Base-by-base conservation (phyloP, 1,140 invertebrate species). In the Eubasilissa regina region DNA sequence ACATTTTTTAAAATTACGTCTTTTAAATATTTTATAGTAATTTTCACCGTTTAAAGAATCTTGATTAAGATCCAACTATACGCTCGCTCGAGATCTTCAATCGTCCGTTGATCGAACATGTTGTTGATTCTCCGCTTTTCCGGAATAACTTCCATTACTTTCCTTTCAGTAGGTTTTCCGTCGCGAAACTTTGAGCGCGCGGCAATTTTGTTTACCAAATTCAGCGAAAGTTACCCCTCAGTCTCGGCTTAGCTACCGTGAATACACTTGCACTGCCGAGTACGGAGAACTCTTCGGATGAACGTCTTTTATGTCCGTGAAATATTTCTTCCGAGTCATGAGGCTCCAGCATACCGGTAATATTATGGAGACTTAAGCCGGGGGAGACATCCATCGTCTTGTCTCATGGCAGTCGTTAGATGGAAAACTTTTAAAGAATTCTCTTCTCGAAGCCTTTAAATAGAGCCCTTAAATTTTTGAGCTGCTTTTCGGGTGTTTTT, bases 201-300 rank as follows among this genome's bases (percentile, higher is more conserved):
- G 62, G 60, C 70, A 53, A 79, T 74, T 79, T 79, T 79, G 48
- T 79, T 79, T 79, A 51, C 58, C 58, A 56, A 15, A 64, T 79
- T 79, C 66, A 74, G 70, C 53, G 77, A 79, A 79, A 74, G 72
- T 79, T 75, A 51, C 21, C 60, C 64, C 60, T 43, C 44, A 35
- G 0, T 11, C 21, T 7, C 43, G 12, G 58, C 45, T 6, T n/a
- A 35, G 1, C 75, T 68, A 15, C 35, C 66, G 47, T 55, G 17
- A 78, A 53, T 70, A 78, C 62, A 78, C 58, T 51, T 53, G 76
- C 62, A 68, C 51, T 78, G 35, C 0, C 11, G 60, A 58, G 55
- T 75, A 44, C 55, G 60, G 75, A 15, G 66, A 48, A 6, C 19
- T 77, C 64, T 70, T 70, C 53, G 62, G 19, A 55, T 53, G 62